Conservation (phyloP, 1,140 invertebrate genomes). For the Danaus plexippus region DNA sequence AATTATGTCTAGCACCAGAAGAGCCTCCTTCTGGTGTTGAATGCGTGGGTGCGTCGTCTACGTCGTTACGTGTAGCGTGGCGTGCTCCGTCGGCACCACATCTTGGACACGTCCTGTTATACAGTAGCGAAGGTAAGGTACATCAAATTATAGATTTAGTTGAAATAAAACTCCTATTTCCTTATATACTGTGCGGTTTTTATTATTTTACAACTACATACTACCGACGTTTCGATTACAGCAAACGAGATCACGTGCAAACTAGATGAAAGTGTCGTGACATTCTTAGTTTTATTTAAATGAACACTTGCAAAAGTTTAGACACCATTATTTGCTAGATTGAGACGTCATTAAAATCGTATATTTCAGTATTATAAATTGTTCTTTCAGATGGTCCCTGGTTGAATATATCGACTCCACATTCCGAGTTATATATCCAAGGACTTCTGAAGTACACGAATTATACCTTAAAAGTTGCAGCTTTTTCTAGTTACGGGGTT, state of each 20-base stretch:
- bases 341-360: too few species aligned
- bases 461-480: constrained; percentile 88
- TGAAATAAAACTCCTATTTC: too few species aligned
- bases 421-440: constrained; percentile 80
- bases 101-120: constrained; percentile 50
- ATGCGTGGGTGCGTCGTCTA: constrained; percentile 49
- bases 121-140: constrained; percentile 47
- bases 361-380: neutral
- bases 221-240: too few species aligned
- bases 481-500: constrained; percentile 86
- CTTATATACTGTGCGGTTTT: too few species aligned
- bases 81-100: constrained; percentile 39
- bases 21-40: constrained; percentile 46
- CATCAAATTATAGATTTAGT: too few species aligned
- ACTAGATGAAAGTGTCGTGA: too few species aligned
- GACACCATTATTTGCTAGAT: too few species aligned
- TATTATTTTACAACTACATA: too few species aligned
- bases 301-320: too few species aligned
- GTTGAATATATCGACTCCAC: constrained; percentile 54
- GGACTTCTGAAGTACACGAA: constrained; percentile 82
- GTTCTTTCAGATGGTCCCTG: constrained; percentile 58
- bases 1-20: constrained; percentile 43
- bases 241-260: too few species aligned
- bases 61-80: constrained; percentile 48
- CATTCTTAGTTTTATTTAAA: too few species aligned